A percentile compares a stretch with the other conserved stretches of the same genome.
These are phyloP conservation scores for Lophochroa leadbeateri DNA, from an alignment of 2,113 vertebrate genomes.

Conservation along the genomic window DNA sequence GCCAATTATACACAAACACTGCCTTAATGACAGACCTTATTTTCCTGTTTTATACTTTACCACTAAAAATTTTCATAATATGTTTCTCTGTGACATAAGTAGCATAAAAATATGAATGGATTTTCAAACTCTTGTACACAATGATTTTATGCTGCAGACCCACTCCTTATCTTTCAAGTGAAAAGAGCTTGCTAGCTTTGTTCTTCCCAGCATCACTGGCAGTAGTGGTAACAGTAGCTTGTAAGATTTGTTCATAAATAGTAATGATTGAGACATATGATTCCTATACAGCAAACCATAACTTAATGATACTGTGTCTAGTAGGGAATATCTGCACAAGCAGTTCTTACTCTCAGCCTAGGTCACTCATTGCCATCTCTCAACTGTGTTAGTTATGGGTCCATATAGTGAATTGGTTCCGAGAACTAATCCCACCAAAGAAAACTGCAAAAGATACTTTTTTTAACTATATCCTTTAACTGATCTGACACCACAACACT, in stretches of 20 bases:
- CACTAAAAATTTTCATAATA: not conserved
- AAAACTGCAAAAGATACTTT: not conserved
- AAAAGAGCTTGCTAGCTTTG: not conserved
- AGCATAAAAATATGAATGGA: not conserved
- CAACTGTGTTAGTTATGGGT: not conserved
- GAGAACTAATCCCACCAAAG: not conserved
- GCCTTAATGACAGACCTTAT: not conserved
- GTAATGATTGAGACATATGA: not conserved
- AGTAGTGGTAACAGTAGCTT: not conserved
- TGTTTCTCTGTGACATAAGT: not conserved
- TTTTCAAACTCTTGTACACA: not conserved
- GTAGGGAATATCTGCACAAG: not conserved
- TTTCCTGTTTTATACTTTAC: not conserved
- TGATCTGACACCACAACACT: not conserved
- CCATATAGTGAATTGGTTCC: not conserved
- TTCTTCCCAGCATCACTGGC: not conserved
- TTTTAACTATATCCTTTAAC: not conserved
- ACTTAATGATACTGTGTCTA: not conserved
- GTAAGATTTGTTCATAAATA: not conserved
- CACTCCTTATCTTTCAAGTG: not conserved
- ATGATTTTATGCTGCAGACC: not conserved
- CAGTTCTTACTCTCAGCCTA: not conserved
- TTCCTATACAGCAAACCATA: not conserved
- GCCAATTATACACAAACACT: not conserved
- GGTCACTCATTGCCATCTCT: not conserved